Base-by-base conservation (phyloP, 2,797 vertebrate species). In the Picus viridis region DNA sequence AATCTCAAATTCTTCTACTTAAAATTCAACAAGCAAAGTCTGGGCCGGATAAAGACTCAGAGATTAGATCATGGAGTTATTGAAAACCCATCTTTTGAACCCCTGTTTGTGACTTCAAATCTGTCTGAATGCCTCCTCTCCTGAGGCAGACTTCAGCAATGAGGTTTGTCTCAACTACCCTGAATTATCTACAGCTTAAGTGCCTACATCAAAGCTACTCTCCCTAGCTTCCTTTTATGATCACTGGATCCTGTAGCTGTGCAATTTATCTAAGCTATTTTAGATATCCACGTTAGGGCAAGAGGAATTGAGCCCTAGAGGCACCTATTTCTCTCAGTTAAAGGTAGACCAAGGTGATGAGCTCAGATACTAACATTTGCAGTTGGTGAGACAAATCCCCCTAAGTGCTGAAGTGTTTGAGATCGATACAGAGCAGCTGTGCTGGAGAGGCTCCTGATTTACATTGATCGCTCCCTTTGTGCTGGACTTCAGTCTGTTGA, bases 1-100 rank as follows among this genome's bases (percentile, higher is more conserved):
- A 85, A 95, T 92, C 88, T 94, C 56, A 65, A 83, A 63, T 91
- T 91, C 47, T 85, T 85, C 67, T 85, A 17, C 90, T 96, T 94
- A 92, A 88, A 86, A 90, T 93, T 92, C 88, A 89, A 65, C 43
- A 67, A 77, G 51, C 82, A 92, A 90, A 93, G 78, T 45, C 72
- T 83, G 51, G 43, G 58, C 78, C 90, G 68, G 83, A 83, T 89
- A 85, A 85, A 93, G 79, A 63, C 56, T 85, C 93, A 65, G 12
- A 88, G 77, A 91, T 94, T 82, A 81, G 41, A 84, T 77, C 62
- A 43, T 17, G 17, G 57, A 91, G 83, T 86, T 75, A 65, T 59
- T 96, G 91, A 92, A 87, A 95, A 59, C 18, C 12, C 53, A 49
- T 89, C 67, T 79, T 94, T 94, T 86, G 87, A 93, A 86, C 56